Conservation (phyloP, 53 echinoderm and acorn worm species). For the Crossaster papposus region DNA sequence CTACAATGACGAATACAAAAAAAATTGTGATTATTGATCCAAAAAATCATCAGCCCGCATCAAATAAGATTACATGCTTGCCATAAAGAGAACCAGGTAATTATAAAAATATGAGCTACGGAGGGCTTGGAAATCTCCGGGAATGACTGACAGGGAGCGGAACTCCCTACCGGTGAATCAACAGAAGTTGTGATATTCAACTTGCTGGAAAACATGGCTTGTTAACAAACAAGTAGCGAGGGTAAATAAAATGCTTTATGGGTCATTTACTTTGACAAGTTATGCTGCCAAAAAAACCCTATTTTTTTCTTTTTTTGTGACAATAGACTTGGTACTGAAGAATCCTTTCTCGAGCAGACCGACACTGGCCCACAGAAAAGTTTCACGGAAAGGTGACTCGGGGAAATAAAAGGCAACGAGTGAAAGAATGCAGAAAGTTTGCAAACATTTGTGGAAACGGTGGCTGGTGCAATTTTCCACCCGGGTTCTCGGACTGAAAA, state of each 20-base stretch:
- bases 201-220: slow-evolving; percentile 21
- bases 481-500: slow-evolving; percentile 20
- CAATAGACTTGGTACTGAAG: slow-evolving; percentile 33
- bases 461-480: slow-evolving; percentile 57
- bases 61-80: slow-evolving; percentile 39
- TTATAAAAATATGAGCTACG: slow-evolving; percentile 29
- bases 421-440: slow-evolving; percentile 60
- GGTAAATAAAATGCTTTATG: slow-evolving; percentile 41
- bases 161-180: slow-evolving; percentile 12
- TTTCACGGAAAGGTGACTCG: slow-evolving; percentile 23
- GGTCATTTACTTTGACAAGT: slow-evolving; percentile 59
- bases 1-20: not conserved
- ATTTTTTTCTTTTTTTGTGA: not conserved
- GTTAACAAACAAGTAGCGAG: not conserved
- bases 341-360: not conserved
- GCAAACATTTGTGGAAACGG: slow-evolving; percentile 56
- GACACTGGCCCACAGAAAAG: slow-evolving; percentile 24
- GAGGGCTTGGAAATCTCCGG: no score
- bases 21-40: not conserved
- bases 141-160: slow-evolving; percentile 33
- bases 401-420: slow-evolving; percentile 25
- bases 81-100: slow-evolving; percentile 38
- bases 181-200: slow-evolving; percentile 28
- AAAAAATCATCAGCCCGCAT: not conserved
- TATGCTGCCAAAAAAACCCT: slow-evolving; percentile 27